These are phyloP conservation scores for Trachymyrmex cornetzi DNA, from an alignment of 1,140 invertebrate species.

Conservation along the genomic window DNA sequence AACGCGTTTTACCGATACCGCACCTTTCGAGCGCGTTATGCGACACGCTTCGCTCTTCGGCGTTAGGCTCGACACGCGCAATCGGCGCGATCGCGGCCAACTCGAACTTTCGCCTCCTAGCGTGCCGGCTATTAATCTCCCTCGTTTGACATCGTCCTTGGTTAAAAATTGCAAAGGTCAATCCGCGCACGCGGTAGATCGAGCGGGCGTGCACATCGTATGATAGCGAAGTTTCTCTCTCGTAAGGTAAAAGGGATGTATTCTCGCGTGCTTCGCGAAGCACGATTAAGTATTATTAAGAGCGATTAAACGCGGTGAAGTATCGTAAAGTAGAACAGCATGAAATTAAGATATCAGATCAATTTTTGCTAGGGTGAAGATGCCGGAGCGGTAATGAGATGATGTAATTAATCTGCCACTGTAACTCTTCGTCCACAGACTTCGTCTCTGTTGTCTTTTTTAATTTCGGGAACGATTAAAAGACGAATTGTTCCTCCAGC, in stretches of 20 bases:
- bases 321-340: conserved; percentile 26
- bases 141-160: conserved; percentile 52
- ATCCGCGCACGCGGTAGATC: conserved; percentile 34
- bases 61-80: conserved; percentile 60
- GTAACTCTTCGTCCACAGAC: neutral
- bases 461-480: neutral
- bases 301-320: conserved; percentile 28
- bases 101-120: conserved; percentile 66
- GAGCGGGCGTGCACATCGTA: conserved; percentile 30
- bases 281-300: conserved; percentile 34
- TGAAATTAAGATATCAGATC: conserved; percentile 19
- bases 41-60: conserved; percentile 32
- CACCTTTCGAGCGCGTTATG: conserved; percentile 60
- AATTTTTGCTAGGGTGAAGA: neutral
- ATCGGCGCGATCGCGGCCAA: conserved; percentile 36
- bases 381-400: conserved; percentile 2
- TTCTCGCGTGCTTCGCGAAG: conserved; percentile 20
- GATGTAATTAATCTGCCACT: neutral
- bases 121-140: conserved; percentile 64
- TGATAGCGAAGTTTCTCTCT: conserved; percentile 43
- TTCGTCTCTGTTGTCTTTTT: neutral
- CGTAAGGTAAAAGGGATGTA: conserved; percentile 3
- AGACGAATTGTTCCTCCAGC: neutral
- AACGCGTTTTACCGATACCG: conserved; percentile 34
- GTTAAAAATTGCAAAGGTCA: conserved; percentile 55